These are phyloP conservation scores for Caenorhabditis brenneri DNA, from an alignment of 1,140 invertebrate genomes.

Conservation along the genomic window DNA sequence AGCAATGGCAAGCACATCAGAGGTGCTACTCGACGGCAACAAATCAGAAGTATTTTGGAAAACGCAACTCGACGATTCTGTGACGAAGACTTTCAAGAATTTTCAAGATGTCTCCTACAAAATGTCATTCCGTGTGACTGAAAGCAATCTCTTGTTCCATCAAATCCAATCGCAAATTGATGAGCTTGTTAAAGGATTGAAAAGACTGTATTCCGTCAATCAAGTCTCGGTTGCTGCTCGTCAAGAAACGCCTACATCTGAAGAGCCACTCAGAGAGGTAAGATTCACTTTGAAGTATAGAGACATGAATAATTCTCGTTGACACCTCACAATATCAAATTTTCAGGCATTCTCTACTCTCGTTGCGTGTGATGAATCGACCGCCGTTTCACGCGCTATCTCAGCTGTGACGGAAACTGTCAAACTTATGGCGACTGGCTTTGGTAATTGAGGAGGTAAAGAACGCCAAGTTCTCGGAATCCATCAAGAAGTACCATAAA, in stretches of 20 bases:
- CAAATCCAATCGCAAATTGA: conserved; percentile 91
- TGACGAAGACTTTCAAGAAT: conserved; percentile 91
- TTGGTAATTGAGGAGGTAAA: conserved; percentile 92
- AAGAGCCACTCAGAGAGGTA: conserved; percentile 84
- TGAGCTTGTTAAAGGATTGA: conserved; percentile 84
- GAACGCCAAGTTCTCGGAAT: conserved; percentile 75
- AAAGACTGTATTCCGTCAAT: conserved; percentile 85
- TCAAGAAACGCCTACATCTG: conserved; percentile 82
- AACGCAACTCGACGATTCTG: too few relatives aligned
- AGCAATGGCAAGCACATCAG: too few relatives aligned
- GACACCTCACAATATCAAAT: background rate
- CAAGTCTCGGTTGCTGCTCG: conserved; percentile 86
- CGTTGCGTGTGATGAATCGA: conserved; percentile 92
- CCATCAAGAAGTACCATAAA: conserved; percentile 82
- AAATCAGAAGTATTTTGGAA: too few relatives aligned
- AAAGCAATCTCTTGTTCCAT: conserved; percentile 99
- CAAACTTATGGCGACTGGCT: conserved; percentile 85
- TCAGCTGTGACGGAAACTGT: conserved; percentile 92
- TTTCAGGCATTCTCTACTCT: conserved; percentile 79
- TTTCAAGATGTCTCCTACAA: conserved; percentile 92
- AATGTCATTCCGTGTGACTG: conserved; percentile 98
- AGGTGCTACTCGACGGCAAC: too few relatives aligned
- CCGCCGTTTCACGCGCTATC: conserved; percentile 83
- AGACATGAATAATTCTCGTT: background rate
- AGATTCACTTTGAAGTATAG: too few relatives aligned